Evolutionary conservation across 2,113 vertebrate species (phyloP), one percentile per base, ranked within the genome.

Genomic region (Trachemys scripta): DNA sequence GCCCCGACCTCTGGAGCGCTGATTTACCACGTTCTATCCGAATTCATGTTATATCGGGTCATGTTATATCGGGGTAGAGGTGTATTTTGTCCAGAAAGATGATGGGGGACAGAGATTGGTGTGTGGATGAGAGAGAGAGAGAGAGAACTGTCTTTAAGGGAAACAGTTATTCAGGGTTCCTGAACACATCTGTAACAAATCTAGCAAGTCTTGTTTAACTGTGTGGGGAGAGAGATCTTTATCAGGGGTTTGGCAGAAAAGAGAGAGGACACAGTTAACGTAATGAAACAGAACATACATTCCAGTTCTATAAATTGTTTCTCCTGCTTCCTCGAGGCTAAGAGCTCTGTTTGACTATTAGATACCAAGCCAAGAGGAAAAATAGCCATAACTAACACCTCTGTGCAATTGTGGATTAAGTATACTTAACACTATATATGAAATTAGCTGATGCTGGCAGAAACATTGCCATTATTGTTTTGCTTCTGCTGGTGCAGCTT

Each of bases 401-500:
- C 85, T 69, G 53, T 82, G 85, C 5, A 31, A 85, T 50, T 0
- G 22, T 79, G 51, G 75, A 85, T 81, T 25, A 49, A 91, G 69
- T 2, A 38, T 1, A 25, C 31, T 31, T 47, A 0, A 0, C 54
- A 82, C 38, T 89, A 5, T 22, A 22, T 19, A 10, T 25, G 86
- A 85, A 80, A 47, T 35, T 2, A 20, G 85, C 72, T 78, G 19
- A 29, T 1, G 19, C 84, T 53, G 80, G 86, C 76, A 86, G 65
- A 85, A 76, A 14, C 38, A 38, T 20, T 72, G 62, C 49, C 81
- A 2, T 53, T 53, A 24, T 62, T 42, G 25, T 4, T 92, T 57
- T 82, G 65, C 56, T 94, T 82, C 75, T 62, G 90, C 84, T 96
- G 82, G 82, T 85, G 72, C 27, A 2, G 85, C 92, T 91, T 27